phyloP scores from a whole-genome alignment of 1,140 invertebrate species.

The Dendroctonus ponderosae region DNA sequence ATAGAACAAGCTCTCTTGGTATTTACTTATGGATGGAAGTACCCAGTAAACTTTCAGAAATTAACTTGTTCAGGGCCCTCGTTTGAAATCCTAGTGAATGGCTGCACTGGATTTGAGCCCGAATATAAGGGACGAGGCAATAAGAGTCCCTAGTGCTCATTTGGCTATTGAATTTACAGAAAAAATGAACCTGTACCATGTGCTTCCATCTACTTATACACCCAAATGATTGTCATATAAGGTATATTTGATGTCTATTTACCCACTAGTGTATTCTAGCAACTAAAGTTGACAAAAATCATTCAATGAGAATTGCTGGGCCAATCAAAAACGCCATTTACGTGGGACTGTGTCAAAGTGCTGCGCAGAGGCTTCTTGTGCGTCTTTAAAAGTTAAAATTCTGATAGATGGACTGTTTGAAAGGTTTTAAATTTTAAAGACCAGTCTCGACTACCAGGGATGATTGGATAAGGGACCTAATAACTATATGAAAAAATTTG shows the following conservation, averaged over 20 bases:
- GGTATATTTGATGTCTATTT: conserved; percentile 36
- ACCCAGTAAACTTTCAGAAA: conserved; percentile 32
- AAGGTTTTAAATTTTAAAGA: conserved; percentile 20
- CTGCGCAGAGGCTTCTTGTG: conserved; percentile 19
- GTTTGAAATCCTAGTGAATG: conserved; percentile 52
- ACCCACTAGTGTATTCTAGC: conserved; percentile 32
- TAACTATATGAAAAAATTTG: conserved; percentile 8
- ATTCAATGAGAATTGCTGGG: conserved; percentile 51
- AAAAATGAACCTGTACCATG: conserved; percentile 26
- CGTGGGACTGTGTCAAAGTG: conserved; percentile 16
- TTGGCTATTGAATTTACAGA: conserved; percentile 25
- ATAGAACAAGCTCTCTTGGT: conserved; percentile 30
- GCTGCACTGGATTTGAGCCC: conserved; percentile 51
- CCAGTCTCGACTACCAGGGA: conserved; percentile 7
- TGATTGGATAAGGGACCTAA: conserved; percentile 42
- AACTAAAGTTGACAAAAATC: conserved; percentile 39
- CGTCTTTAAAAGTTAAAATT: conserved; percentile 22
- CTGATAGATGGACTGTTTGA: background rate
- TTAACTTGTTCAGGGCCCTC: conserved; percentile 41
- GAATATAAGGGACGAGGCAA: conserved; percentile 42
- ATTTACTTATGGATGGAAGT: conserved; percentile 35
- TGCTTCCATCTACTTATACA: conserved; percentile 44
- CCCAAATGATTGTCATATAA: conserved; percentile 46
- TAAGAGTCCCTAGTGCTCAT: conserved; percentile 42
- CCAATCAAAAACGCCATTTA: conserved; percentile 48